Evolutionary conservation across 2,113 vertebrate genomes (phyloP), one percentile per base, ranked within the genome.

Genomic region (Lepidothrix coronata): DNA sequence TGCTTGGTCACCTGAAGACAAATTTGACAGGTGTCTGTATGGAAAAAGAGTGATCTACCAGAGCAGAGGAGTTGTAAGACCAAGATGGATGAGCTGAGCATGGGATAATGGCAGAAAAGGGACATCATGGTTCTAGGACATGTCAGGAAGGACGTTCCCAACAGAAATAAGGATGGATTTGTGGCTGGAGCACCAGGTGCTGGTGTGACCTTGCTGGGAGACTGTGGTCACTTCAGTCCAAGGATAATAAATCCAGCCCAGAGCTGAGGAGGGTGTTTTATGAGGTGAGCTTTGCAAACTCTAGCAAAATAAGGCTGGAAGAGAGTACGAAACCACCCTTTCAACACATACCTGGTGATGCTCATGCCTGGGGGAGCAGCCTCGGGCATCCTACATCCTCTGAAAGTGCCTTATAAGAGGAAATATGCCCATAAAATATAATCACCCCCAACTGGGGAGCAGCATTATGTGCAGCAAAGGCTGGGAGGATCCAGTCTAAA

Each of bases 61-160:
- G 65, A 78, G 22, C 65, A 62, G 55, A 44, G 14, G 13, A 30
- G 25, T 10, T 0, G 0, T 35, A 23, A 67, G 54, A n/a, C 4
- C 1, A 0, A 58, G 77, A 7, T 9, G 31, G 41, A 35, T 54
- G 65, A 66, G n/a, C 71, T 63, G 43, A 73, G 62, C 35, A 24
- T 58, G n/a, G 30, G 55, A 6, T 28, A 30, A 48, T 0, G 0
- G 28, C 75, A 72, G 51, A 27, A 52, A 46, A 39, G 8, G 33
- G 37, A 39, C 16, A 3, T 73, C 7, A 0, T 3, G 2, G 15
- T 11, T 62, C 41, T 25, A 80, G 77, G 80, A 35, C 11, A 7
- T 0, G 2, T 23, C 90, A 76, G 63, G 90, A 61, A 70, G 63
- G 70, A 74, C n/a, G 46, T 54, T 89, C 54, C 73, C 14, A 19